Evolutionary conservation across 92 coral and sea anemone species (phyloP).

Genomic region (Porites cylindrica): DNA sequence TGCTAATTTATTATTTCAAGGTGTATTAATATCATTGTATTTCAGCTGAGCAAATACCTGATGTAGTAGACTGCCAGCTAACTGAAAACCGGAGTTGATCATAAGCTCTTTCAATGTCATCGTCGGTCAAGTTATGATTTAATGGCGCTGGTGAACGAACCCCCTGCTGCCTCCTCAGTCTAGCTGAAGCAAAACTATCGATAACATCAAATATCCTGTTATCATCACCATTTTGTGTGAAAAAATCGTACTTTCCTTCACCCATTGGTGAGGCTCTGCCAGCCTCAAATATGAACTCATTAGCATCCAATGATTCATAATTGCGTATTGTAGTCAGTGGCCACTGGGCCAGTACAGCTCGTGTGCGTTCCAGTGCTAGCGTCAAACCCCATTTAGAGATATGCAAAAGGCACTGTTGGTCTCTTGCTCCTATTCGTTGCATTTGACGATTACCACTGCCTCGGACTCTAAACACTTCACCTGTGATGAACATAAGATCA

Average conservation of each 20-base stretch:
- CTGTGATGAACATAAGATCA: conserved; percentile 35
- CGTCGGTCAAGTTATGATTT: conserved; percentile 70
- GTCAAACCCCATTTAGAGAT: conserved; percentile 95
- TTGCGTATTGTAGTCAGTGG: conserved; percentile 96
- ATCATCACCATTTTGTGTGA: conserved; percentile 90
- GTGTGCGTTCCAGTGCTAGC: conserved; percentile 92
- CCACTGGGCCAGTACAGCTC: conserved; percentile 98
- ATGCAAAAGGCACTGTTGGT: conserved; percentile 89
- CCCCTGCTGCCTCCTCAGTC: conserved; percentile 61
- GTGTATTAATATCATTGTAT: not conserved
- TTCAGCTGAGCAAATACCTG: conserved; percentile 46
- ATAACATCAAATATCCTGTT: conserved; percentile 91
- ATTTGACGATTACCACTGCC: conserved; percentile 85
- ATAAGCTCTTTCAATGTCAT: conserved; percentile 84
- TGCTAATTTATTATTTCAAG: too few relatives aligned
- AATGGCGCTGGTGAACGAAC: conserved; percentile 44
- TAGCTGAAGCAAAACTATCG: conserved; percentile 82
- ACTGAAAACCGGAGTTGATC: conserved; percentile 77
- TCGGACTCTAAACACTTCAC: conserved; percentile 85
- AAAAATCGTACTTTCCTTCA: conserved; percentile 86
- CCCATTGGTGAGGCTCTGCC: conserved; percentile 99
- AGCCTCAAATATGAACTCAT: conserved; percentile 93
- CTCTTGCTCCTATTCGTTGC: conserved; percentile 96
- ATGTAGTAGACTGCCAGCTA: conserved; percentile 66
- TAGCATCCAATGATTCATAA: conserved; percentile 90